Evolutionary conservation across 1,140 invertebrate species (phyloP), one percentile per base, ranked within the genome.

Genomic region (Gryon sp.): DNA sequence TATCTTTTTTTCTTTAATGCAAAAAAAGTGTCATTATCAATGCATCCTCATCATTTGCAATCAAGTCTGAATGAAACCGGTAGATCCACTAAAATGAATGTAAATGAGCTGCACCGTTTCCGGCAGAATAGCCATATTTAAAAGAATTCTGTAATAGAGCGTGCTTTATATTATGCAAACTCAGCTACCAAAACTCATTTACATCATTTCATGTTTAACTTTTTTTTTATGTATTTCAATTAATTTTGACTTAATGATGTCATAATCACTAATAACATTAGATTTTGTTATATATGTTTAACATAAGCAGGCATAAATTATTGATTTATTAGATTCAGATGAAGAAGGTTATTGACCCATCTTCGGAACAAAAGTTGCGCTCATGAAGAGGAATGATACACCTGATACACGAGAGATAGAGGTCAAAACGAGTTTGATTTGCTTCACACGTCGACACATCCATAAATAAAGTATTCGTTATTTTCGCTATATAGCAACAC

Each of bases 71-170:
- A 55, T 22, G 19, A 40, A 8, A n/a, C 15, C 12, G 4, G 26
- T 19, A 7, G 36, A 43, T 34, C 38, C 22, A 36, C 19, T 32
- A 20, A 34, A 41, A 30, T 30, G 30, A 45, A 46, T 60, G 2
- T 16, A 60, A 60, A 60, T 22, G 40, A 60, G 38, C 55, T 60
- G 41, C 38, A 60, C 55, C 55, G 40, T 19, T 60, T 60, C 55
- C 55, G 55, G 15, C 12, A 15, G 0, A 32, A 41, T n/a, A 26
- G 20, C 19, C 18, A 20, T 6, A 18, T 32, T 57, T 8, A 28
- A 41, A 15, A 11, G 12, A 41, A 38, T 55, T 12, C 32, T 12
- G 53, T 57, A 40, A 41, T 41, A 12, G 52, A 26, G 19, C 19
- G 12, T 19, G 30, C 34, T 28, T 30, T 19, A 7, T 12, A 24